phyloP scores from a whole-genome alignment of 2,113 vertebrate species.

The Fukomys damarensis region DNA sequence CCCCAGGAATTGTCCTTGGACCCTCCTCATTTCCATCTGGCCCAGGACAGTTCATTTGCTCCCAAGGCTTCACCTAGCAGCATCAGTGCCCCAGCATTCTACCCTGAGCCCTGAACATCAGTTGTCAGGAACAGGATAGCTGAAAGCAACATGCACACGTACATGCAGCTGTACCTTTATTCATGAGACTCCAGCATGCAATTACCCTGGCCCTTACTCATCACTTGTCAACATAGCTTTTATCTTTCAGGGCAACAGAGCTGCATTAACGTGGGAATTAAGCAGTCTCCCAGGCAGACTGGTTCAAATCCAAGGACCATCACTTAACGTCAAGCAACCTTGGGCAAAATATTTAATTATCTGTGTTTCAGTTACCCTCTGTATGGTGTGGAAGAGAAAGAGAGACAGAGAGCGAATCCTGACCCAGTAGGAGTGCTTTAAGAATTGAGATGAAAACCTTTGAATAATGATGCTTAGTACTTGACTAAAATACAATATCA shows the following conservation, averaged over 20 bases:
- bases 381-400: background rate
- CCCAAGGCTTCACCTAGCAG: background rate
- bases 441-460: background rate
- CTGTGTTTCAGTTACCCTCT: background rate
- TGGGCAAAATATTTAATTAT: background rate
- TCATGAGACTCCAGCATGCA: background rate
- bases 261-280: background rate
- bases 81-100: background rate
- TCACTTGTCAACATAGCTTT: background rate
- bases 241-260: background rate
- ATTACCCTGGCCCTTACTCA: background rate
- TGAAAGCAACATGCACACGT: background rate
- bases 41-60: background rate
- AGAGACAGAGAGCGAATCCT: background rate
- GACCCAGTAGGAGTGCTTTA: background rate
- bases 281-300: background rate
- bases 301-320: background rate
- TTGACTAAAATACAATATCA: constrained; percentile 37
- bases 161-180: background rate
- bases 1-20: background rate
- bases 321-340: background rate
- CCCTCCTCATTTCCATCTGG: background rate
- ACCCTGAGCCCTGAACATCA: background rate
- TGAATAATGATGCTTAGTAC: background rate
- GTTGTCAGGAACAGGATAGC: background rate